Evolutionary conservation across 2,113 vertebrate species (phyloP), one percentile per base, ranked within the genome.

Genomic region (Ivindomyrus marchei): DNA sequence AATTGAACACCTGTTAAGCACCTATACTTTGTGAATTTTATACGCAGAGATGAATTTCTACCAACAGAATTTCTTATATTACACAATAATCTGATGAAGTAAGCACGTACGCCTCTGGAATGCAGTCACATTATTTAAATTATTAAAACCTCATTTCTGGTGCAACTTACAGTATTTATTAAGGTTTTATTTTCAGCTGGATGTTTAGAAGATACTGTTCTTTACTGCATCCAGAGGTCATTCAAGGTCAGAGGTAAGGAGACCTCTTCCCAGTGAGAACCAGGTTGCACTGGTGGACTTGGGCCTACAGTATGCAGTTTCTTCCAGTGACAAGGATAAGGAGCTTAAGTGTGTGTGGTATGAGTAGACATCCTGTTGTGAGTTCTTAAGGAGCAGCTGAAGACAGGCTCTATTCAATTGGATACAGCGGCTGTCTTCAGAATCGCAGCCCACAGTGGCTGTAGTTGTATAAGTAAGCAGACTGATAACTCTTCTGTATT

Each of bases 1-100:
- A 87, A 87, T 53, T 50, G 85, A 39, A 87, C 85, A 87, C 49
- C 85, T 56, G 85, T 52, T 31, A 53, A 31, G 85, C 31, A 52
- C 1, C 15, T 87, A 53, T 87, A 31, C 49, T 52, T 11, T 21
- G 15, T 87, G 9, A n/a, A 87, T 31, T 87, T 87, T 56, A 87
- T 27, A 87, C 13, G 5, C 50, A 49, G n/a, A 52, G 85, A 31
- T 39, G 56, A 87, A 53, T 53, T 31, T 36, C 31, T 74, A 27
- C 27, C 27, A 27, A 27, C 27, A 27, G 56, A 87, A 53, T 53
- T 31, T 36, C 31, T 74, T 77, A 74, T 39, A 74, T 39, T 74
- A 39, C 13, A 1, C 70, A 39, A 74, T 74, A 74, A 77, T 77
- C 31, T 15, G 70, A 77, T 15, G 70, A 77, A 39, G 31, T 36